Evolutionary conservation across 2,797 vertebrate genomes (phyloP).

Genomic region (Psittacula echo): DNA sequence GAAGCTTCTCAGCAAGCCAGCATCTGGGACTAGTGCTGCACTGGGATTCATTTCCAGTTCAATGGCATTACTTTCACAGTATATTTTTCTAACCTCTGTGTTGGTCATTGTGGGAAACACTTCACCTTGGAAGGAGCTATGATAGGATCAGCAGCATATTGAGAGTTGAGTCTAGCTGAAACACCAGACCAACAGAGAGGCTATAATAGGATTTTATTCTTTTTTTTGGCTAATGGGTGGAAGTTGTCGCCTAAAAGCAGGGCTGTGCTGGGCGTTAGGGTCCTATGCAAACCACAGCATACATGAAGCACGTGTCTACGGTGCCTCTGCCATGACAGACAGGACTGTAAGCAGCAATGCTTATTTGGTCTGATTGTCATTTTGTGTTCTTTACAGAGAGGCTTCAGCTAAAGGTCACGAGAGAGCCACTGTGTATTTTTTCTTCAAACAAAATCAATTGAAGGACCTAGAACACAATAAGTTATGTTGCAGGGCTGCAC

Average conservation of each 20-base stretch:
- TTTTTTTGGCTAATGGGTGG: background rate
- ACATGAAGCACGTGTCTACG: background rate
- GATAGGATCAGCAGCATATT: background rate
- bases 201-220: background rate
- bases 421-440: constrained; percentile 69
- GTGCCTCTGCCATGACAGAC: background rate
- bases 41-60: background rate
- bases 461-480: constrained; percentile 80
- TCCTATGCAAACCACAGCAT: background rate
- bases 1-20: background rate
- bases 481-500: constrained; percentile 79
- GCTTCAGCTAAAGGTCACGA: constrained; percentile 81
- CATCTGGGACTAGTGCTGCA: background rate
- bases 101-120: background rate
- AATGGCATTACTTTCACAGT: constrained; percentile 11
- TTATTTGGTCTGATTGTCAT: constrained; percentile 54
- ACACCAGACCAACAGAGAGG: background rate
- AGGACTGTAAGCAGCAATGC: background rate
- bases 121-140: constrained; percentile 3
- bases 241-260: background rate
- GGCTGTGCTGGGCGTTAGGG: background rate
- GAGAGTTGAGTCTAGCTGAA: background rate
- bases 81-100: constrained; percentile 35
- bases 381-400: constrained; percentile 47
- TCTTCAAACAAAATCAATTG: constrained; percentile 84